A percentile compares a stretch with the other conserved stretches of the same genome.
These are phyloP conservation scores for Scaptodrosophila latifasciaeformis DNA, from an alignment of 2,888 invertebrate genomes.

Conservation along the genomic window DNA sequence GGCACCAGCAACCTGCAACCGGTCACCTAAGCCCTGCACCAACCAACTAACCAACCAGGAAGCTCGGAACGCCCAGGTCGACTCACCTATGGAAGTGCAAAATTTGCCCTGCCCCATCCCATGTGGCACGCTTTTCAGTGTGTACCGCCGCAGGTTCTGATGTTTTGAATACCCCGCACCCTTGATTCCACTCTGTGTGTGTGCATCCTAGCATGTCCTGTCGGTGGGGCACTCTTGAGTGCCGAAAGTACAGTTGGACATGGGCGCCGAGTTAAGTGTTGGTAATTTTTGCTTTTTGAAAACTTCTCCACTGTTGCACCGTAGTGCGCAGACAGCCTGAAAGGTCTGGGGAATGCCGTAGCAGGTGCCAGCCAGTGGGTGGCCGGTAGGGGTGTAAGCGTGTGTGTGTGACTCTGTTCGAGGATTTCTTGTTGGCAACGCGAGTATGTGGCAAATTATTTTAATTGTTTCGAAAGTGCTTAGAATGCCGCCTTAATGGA, in stretches of 20 bases:
- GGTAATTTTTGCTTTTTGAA: constrained; percentile 52
- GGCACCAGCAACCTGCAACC: too few relatives aligned
- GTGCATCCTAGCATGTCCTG: not conserved
- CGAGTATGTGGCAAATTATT: constrained; percentile 64
- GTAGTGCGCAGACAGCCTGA: not conserved
- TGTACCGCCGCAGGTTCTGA: too few relatives aligned
- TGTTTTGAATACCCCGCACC: constrained; percentile 8
- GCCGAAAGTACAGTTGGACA: constrained; percentile 44
- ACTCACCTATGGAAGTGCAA: constrained; percentile 13
- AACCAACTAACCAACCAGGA: not conserved
- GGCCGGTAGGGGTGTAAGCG: constrained; percentile 26
- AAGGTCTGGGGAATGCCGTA: too few relatives aligned
- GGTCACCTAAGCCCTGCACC: not conserved
- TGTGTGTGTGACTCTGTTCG: constrained; percentile 34
- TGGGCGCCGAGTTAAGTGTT: constrained; percentile 47
- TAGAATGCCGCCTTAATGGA: constrained; percentile 62
- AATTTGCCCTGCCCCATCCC: constrained; percentile 7
- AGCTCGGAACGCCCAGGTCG: not conserved
- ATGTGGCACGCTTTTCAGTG: not conserved
- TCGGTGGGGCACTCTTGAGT: constrained; percentile 3
- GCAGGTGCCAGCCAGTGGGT: not conserved
- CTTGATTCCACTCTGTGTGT: constrained; percentile 15
- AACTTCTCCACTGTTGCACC: constrained; percentile 15
- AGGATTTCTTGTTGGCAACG: not conserved
- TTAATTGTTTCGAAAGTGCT: constrained; percentile 67